A percentile compares a stretch with the other conserved stretches of the same genome.
Conservation (phyloP, 2,888 invertebrate species). For the Troilus luridus region DNA sequence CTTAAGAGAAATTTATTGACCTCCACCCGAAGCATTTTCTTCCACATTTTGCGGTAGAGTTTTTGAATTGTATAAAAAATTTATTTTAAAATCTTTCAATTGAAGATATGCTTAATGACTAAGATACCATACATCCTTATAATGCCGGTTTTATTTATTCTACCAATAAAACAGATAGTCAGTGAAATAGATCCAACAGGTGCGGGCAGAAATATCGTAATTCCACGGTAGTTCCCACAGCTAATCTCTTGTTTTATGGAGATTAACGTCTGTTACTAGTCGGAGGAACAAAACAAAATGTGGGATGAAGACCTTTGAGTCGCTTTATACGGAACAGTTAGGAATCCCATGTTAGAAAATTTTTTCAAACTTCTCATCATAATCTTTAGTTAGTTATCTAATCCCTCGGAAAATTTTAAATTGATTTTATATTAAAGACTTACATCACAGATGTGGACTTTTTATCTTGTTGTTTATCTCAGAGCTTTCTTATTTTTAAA, state of each 20-base stretch:
- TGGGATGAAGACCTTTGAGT: not conserved
- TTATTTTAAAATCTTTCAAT: not conserved
- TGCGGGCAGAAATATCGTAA: not conserved
- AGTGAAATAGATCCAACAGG: not conserved
- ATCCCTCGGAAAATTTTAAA: not conserved
- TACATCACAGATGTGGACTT: not conserved
- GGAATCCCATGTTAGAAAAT: not conserved
- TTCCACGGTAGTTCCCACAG: not conserved
- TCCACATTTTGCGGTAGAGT: too few species aligned
- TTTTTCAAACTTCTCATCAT: not conserved
- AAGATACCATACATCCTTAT: not conserved
- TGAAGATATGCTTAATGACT: not conserved
- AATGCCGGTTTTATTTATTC: not conserved
- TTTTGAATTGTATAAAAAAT: too few species aligned
- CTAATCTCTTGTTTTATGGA: not conserved
- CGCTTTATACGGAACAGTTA: not conserved
- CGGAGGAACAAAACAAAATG: not conserved
- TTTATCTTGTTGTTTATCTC: not conserved
- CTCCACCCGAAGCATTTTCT: too few species aligned
- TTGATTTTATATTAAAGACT: not conserved
- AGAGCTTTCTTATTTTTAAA: not conserved
- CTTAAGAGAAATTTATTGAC: too few species aligned
- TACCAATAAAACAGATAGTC: not conserved
- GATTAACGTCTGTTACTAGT: not conserved
- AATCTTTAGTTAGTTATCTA: not conserved